Conservation (phyloP, 2,797 vertebrate species). For the Meda fulgida region DNA sequence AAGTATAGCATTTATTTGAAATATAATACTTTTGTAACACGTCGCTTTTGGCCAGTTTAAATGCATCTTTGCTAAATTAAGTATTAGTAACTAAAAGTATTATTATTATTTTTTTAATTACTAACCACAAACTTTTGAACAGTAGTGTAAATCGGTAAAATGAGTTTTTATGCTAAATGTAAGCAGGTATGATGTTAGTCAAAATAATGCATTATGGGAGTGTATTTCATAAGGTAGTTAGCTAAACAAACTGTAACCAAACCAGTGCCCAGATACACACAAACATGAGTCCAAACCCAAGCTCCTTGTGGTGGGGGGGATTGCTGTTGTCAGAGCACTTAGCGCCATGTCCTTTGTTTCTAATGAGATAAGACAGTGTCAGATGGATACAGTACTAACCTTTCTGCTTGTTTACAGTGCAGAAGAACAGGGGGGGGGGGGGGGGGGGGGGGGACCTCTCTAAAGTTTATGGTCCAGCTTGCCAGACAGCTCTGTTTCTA, state of each 20-base stretch:
- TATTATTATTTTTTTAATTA: too few species aligned
- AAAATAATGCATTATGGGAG: neutral
- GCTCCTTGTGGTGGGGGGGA: too few species aligned
- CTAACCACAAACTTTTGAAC: neutral
- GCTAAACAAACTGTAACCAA: neutral
- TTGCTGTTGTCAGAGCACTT: conserved; percentile 58
- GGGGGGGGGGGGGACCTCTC: conserved; percentile 77
- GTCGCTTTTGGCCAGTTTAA: neutral
- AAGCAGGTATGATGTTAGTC: neutral
- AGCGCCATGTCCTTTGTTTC: conserved; percentile 65
- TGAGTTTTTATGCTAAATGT: neutral
- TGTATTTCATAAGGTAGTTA: neutral
- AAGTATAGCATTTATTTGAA: neutral
- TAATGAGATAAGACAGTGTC: conserved; percentile 70
- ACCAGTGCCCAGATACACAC: neutral
- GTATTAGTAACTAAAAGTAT: too few species aligned
- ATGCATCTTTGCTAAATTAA: neutral
- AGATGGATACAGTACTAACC: conserved; percentile 74
- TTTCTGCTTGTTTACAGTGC: conserved; percentile 81
- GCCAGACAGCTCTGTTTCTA: conserved; percentile 70
- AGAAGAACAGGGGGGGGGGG: conserved; percentile 71
- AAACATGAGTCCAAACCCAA: neutral
- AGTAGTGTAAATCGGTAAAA: neutral
- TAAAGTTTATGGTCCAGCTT: conserved; percentile 77
- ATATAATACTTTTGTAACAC: neutral